Evolutionary conservation across 1,140 invertebrate genomes (phyloP).

Genomic region (Metopolophium dirhodum): DNA sequence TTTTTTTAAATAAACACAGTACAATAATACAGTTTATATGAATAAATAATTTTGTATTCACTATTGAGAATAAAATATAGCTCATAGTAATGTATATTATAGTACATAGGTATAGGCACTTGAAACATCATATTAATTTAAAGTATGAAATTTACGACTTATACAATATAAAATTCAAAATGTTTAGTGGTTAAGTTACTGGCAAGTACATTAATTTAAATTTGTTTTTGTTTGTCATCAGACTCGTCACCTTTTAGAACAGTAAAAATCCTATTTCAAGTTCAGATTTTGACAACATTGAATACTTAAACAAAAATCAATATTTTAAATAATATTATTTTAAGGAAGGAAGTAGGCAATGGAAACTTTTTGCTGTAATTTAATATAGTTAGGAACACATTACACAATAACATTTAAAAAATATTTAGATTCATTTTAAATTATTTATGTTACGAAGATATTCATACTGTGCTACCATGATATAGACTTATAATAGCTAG

Average conservation of each 20-base stretch:
- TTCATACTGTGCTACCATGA: neutral
- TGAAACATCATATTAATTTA: neutral
- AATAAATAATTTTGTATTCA: too few relatives aligned
- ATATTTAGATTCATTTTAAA: neutral
- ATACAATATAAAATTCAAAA: neutral
- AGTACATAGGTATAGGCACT: too few relatives aligned
- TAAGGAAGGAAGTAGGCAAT: neutral
- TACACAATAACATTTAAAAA: too few relatives aligned
- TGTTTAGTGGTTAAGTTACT: neutral
- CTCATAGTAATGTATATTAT: too few relatives aligned
- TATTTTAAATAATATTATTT: neutral
- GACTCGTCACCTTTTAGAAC: too few relatives aligned
- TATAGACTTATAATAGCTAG: neutral
- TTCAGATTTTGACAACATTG: neutral
- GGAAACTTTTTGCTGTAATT: neutral
- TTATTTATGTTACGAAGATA: neutral
- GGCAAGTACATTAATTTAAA: too few relatives aligned
- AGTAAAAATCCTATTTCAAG: neutral
- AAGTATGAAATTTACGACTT: neutral
- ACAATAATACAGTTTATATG: too few relatives aligned
- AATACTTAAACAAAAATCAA: neutral
- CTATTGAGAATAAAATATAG: too few relatives aligned
- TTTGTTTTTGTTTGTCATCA: too few relatives aligned
- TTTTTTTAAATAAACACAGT: too few relatives aligned
- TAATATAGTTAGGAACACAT: neutral